Percentiles rank a stretch among this genome's conserved stretches.
Evolutionary conservation across 2,113 vertebrate genomes (phyloP).

Genomic region (Trochalopteron elliotii): DNA sequence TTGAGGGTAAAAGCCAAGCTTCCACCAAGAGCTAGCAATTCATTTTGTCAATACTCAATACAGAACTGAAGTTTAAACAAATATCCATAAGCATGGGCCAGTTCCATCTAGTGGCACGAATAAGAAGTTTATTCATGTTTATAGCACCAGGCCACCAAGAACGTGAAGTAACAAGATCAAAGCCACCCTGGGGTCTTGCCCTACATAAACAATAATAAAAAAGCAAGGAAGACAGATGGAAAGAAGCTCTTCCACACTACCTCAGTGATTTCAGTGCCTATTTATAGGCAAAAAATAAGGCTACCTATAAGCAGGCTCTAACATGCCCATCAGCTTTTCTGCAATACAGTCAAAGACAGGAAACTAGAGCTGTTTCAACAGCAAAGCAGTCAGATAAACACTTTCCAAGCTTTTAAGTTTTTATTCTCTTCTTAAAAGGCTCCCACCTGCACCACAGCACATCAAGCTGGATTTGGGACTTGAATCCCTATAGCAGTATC

Average conservation of each 20-base stretch:
- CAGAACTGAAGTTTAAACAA: constrained; percentile 35
- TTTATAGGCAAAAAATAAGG: constrained; percentile 18
- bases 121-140: constrained; percentile 33
- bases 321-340: not conserved
- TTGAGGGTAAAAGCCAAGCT: constrained; percentile 27
- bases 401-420: not conserved
- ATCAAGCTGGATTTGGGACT: not conserved
- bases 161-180: constrained; percentile 20
- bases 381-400: not conserved
- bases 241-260: not conserved
- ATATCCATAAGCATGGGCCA: not conserved
- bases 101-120: constrained; percentile 37
- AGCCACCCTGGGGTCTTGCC: constrained; percentile 24
- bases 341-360: not conserved
- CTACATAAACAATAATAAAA: constrained; percentile 46
- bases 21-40: not conserved
- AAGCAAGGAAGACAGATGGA: constrained; percentile 1
- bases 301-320: not conserved
- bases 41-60: constrained; percentile 10
- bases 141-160: not conserved
- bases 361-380: not conserved
- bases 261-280: not conserved
- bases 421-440: not conserved
- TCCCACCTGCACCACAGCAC: not conserved
- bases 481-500: accelerated